Evolutionary conservation across 1,140 invertebrate genomes (phyloP), one percentile per base, ranked within the genome.

Genomic region (Amphibalanus amphitrite): DNA sequence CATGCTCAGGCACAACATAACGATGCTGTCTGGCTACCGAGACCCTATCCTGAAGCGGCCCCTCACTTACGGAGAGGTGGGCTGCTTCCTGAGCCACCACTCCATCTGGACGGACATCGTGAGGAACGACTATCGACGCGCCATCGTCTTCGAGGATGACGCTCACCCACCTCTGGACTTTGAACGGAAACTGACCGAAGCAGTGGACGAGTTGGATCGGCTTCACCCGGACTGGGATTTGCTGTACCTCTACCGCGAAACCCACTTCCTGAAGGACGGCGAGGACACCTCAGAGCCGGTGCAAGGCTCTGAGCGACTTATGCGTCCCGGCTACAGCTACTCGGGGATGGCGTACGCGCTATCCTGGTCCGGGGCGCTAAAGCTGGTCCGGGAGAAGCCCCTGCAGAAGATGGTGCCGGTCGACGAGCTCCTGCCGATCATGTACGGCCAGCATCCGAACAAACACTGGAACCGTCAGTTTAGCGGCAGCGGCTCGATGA

Each of bases 141-240:
- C 75, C 72, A 92, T 98, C 75, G 84, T 99, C 0, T 84, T 99
- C 25, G 97, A 99, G 81, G 97, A 99, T 78, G 97, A 99, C 78
- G 87, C 98, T 64, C 85, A 91, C 69, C 99, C 99, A 80, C 90
- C 93, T 76, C 86, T 91, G 0, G 93, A 89, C 76, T 96, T 98
- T 78, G 83, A 85, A 4, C 82, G 84, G 25, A 90, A 89, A 78
- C 80, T 95, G 3, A 74, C 82, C 10, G 80, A 82, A 23, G 76
- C 95, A 0, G 79, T 96, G 73, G 77, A 85, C 25, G 93, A 98
- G 79, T 80, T 91, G 0, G 79, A 87, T 33, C 76, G 80, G 28
- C 78, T 89, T 0, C 79, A 82, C 0, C 71, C 84, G 29, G 81
- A 88, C 29, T 98, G 94, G 90, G 95, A 98, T 82, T 83, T 98